Percentiles rank a stretch among this genome's conserved stretches.
These are phyloP conservation scores for Drosophila maculinotata DNA, from an alignment of 2,888 invertebrate genomes.

Conservation along the genomic window DNA sequence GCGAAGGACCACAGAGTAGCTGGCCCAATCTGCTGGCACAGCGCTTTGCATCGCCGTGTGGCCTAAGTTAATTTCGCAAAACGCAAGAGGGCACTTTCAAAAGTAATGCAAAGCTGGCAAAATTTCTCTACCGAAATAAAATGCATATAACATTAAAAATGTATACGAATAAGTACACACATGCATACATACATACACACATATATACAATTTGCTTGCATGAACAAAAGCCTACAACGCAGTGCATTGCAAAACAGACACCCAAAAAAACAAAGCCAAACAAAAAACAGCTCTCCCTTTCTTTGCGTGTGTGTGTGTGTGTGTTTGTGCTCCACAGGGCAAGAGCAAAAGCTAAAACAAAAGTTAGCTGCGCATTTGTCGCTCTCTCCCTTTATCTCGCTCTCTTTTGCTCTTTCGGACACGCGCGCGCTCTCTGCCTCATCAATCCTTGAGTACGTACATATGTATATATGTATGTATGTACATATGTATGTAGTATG, in stretches of 20 bases:
- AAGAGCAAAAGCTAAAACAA: conserved; percentile 46
- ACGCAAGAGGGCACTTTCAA: conserved; percentile 41
- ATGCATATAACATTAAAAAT: conserved; percentile 32
- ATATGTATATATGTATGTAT: conserved; percentile 3
- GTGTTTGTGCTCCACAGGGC: conserved; percentile 2
- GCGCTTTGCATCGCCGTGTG: conserved; percentile 37
- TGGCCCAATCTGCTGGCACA: conserved; percentile 46
- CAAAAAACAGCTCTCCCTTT: conserved; percentile 11
- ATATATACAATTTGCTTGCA: conserved; percentile 41
- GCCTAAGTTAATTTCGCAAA: conserved; percentile 28
- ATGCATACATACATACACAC: conserved; percentile 2
- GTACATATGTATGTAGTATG: background rate
- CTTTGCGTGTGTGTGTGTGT: conserved; percentile 9
- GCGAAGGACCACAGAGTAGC: conserved; percentile 6
- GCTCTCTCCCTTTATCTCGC: conserved; percentile 11
- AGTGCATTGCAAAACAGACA: conserved; percentile 31
- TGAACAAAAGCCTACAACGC: conserved; percentile 59
- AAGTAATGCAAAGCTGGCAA: conserved; percentile 40
- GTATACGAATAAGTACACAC: conserved; percentile 4
- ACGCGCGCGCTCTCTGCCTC: conserved; percentile 8
- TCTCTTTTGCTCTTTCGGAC: background rate
- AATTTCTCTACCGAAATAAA: conserved; percentile 30
- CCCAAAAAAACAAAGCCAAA: conserved; percentile 13
- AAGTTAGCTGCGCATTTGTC: conserved; percentile 61
- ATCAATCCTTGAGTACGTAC: conserved; percentile 6